Conservation (phyloP, 2,113 vertebrate genomes). For the Vidua macroura region DNA sequence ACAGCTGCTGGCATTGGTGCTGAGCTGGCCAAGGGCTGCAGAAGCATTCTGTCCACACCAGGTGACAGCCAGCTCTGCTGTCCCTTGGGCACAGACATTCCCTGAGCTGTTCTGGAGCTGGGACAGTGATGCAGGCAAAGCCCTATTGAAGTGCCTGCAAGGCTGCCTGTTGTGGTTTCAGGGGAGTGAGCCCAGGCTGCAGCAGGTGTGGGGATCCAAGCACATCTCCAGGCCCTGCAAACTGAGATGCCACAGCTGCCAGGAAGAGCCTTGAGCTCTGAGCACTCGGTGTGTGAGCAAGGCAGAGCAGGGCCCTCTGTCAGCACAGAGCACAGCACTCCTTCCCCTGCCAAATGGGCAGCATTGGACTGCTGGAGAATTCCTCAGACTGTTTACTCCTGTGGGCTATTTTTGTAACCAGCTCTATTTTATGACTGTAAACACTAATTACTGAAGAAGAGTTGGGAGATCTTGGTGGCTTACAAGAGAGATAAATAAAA, state of each 20-base stretch:
- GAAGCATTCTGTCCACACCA: rapidly evolving
- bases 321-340: not conserved
- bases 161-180: not conserved
- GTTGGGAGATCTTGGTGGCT: not conserved
- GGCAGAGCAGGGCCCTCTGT: not conserved
- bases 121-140: not conserved
- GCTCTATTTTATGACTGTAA: not conserved
- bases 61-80: not conserved
- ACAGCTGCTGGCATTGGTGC: rapidly evolving
- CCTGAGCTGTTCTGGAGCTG: not conserved
- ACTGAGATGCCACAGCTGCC: not conserved
- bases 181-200: not conserved
- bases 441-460: not conserved
- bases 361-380: not conserved
- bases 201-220: constrained; percentile 22
- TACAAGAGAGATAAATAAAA: not conserved
- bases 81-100: not conserved
- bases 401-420: not conserved
- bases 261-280: not conserved
- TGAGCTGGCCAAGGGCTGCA: not conserved
- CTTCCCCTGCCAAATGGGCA: not conserved
- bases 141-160: not conserved
- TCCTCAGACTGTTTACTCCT: not conserved
- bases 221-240: not conserved
- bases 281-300: not conserved